phyloP scores from a whole-genome alignment of 2,888 invertebrate genomes.

The Platycheirus albimanus region DNA sequence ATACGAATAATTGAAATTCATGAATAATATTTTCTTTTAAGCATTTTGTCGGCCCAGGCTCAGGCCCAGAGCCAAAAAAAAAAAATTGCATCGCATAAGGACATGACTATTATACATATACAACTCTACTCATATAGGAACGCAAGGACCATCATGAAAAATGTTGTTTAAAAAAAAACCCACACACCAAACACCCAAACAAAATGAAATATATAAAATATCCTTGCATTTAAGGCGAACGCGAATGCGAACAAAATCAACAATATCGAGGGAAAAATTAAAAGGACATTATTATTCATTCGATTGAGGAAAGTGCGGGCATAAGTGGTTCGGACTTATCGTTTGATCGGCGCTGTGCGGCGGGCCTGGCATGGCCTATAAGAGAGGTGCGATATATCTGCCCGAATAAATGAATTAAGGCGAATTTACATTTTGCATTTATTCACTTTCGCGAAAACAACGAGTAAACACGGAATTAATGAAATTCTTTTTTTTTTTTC shows the following conservation, averaged over 20 bases:
- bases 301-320: slow-evolving; percentile 71
- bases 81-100: slow-evolving; percentile 34
- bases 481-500: slow-evolving; percentile 12
- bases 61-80: slow-evolving; percentile 8
- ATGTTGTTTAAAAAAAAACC: not conserved
- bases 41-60: slow-evolving; percentile 12
- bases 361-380: slow-evolving; percentile 13
- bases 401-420: slow-evolving; percentile 62
- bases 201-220: slow-evolving; percentile 8
- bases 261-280: slow-evolving; percentile 47
- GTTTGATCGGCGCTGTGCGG: slow-evolving; percentile 55
- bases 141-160: not conserved
- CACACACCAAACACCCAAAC: not conserved
- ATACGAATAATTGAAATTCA: slow-evolving; percentile 71
- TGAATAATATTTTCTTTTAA: slow-evolving; percentile 54
- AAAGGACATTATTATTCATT: slow-evolving; percentile 73
- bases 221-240: not conserved
- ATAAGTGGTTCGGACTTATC: slow-evolving; percentile 68
- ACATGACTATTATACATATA: no score
- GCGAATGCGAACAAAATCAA: not conserved
- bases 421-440: slow-evolving; percentile 58
- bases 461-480: slow-evolving; percentile 54
- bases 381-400: slow-evolving; percentile 57
- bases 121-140: no score
- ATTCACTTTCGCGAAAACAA: slow-evolving; percentile 56